Base-by-base conservation (phyloP, 2,113 vertebrate species). In the Pantherophis guttatus region DNA sequence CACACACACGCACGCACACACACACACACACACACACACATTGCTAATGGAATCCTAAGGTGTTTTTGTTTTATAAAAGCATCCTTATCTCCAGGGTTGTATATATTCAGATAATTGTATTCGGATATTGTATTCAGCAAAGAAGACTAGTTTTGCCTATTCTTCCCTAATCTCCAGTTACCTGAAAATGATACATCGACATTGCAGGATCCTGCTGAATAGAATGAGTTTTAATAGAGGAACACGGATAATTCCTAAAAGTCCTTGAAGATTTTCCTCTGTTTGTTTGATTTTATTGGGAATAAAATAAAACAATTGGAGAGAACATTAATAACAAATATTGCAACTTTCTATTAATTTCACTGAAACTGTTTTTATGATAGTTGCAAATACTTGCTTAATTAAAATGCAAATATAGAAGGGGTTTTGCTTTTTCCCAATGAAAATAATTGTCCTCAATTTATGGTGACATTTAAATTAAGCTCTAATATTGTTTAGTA, bases 401-500 rank as follows among this genome's bases (percentile, higher is more conserved):
- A n/a, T 39, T 39, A 48, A 39, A 53, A 91, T 53, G 59, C 6
- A 48, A 48, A 89, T 89, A 23, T 86, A 54, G 23, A 55, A 33
- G 17, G 39, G 39, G 3, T 53, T 93, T 86, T 90, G 10, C 55
- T 15, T 87, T 26, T n/a, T 39, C 86, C 5, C 26, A 48, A 50
- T 39, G 87, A 88, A 94, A 39, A 39, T 39, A 94, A 1, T 19
- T 52, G 3, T 50, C 26, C 85, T 93, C 21, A 92, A 39, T 19
- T 75, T 33, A n/a, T 0, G 9, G 87, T 96, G 0, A 58, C 33
- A 92, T 91, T 90, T 91, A 10, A n/a, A 93, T 87, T 57, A 91
- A 91, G 39, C 5, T 92, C 13, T 81, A 62, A 2, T 91, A 1
- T 94, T 92, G 88, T 94, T 92, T 93, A 93, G 93, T 91, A 15